These are phyloP conservation scores for Clitarchus hookeri DNA, from an alignment of 2,888 invertebrate species.

Conservation along the genomic window DNA sequence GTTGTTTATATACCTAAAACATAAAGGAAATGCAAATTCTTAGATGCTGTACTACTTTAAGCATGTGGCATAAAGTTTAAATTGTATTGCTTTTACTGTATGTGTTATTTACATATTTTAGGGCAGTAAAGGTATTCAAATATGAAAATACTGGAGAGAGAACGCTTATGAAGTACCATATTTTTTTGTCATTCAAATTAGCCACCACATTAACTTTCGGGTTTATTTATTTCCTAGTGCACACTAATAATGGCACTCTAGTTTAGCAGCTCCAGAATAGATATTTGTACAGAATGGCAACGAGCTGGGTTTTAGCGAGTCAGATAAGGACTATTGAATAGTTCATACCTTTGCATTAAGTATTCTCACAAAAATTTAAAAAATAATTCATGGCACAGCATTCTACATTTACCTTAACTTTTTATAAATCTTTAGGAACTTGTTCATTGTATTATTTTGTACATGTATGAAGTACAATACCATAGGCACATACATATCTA, in stretches of 20 bases:
- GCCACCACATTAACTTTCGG: background rate
- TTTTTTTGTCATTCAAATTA: background rate
- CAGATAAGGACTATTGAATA: too few species aligned
- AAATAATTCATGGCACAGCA: too few species aligned
- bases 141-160: background rate
- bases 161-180: background rate
- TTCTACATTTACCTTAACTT: too few species aligned
- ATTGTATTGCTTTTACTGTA: background rate
- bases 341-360: too few species aligned
- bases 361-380: too few species aligned
- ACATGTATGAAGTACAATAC: too few species aligned
- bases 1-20: background rate
- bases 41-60: background rate
- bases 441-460: too few species aligned
- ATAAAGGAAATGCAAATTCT: background rate
- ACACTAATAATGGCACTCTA: background rate
- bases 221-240: background rate
- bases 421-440: too few species aligned
- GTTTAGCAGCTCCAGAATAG: background rate
- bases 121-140: slow-evolving; percentile 12
- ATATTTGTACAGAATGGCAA: background rate
- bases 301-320: background rate
- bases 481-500: too few species aligned
- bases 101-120: background rate
- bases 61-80: background rate